Conservation (phyloP, 1,140 invertebrate genomes). For the Caerostris darwini region DNA sequence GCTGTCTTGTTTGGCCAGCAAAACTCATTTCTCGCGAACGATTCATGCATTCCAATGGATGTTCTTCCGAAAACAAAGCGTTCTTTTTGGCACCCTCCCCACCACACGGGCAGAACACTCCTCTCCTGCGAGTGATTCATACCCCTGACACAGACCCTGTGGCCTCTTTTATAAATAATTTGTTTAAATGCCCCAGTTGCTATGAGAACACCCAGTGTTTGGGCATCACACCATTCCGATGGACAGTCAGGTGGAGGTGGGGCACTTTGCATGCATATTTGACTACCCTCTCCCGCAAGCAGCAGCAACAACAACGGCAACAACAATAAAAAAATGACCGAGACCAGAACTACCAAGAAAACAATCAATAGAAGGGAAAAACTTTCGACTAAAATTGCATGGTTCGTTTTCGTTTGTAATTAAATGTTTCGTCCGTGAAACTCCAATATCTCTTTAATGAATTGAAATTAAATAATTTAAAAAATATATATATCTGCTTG, state of each 20-base stretch:
- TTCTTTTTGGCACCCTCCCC: neutral
- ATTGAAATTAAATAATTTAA: too few species aligned
- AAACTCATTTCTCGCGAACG: neutral
- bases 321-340: neutral
- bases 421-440: too few species aligned
- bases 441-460: too few species aligned
- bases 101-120: too few species aligned
- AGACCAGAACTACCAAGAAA: too few species aligned
- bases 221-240: too few species aligned
- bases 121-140: conserved; percentile 1
- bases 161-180: conserved; percentile 18
- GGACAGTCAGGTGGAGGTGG: too few species aligned
- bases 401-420: too few species aligned
- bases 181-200: conserved; percentile 12
- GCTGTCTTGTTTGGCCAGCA: neutral
- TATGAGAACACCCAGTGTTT: conserved; percentile 25
- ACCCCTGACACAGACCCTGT: neutral
- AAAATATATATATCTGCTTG: too few species aligned
- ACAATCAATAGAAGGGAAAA: neutral
- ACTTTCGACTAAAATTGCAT: too few species aligned
- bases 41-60: neutral
- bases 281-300: neutral
- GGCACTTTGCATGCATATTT: neutral
- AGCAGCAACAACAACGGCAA: neutral
- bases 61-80: neutral